Evolutionary conservation across 2,797 vertebrate genomes (phyloP), one percentile per base, ranked within the genome.

Genomic region (Lagodon rhomboides): DNA sequence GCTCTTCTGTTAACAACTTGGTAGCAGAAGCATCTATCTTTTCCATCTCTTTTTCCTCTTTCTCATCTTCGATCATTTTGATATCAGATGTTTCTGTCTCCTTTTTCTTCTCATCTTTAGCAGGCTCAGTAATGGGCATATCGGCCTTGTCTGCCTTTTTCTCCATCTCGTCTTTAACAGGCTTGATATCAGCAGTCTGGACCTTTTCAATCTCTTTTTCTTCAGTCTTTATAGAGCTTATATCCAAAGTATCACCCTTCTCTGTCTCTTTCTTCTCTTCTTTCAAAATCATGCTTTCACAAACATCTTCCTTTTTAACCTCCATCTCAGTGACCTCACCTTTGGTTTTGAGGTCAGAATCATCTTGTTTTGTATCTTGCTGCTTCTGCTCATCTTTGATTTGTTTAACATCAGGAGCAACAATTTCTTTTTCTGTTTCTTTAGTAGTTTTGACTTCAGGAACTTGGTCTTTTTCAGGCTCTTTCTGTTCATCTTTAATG

Each of bases 341-440:
- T 74, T 78, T 80, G 22, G 77, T 58, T 86, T 93, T 93, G 44
- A 87, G 88, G 62, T 95, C 94, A 75, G 77, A 86, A 12, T 91
- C 91, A 5, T 92, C 91, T 69, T 74, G 54, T 77, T 34, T 80
- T 68, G 25, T 41, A n/a, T 79, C 79, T 73, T 72, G 80, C 46
- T 53, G 73, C 27, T 58, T 64, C 46, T 66, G 64, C 22, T 92
- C 89, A 34, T 87, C 62, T 84, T 73, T 76, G 23, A 80, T 56
- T 71, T 65, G 49, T 72, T 73, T 71, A 18, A 27, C 30, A 34
- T 86, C 77, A 41, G 84, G 62, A n/a, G 49, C 13, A 66, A 63
- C 22, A 7, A 5, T 65, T 78, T 87, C 69, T 10, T 44, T 43
- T 15, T 87, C 64, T 58, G 41, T 43, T 25, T 69, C 75, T 82